Conservation (phyloP, 2,888 invertebrate genomes). For the Seira ritae region DNA sequence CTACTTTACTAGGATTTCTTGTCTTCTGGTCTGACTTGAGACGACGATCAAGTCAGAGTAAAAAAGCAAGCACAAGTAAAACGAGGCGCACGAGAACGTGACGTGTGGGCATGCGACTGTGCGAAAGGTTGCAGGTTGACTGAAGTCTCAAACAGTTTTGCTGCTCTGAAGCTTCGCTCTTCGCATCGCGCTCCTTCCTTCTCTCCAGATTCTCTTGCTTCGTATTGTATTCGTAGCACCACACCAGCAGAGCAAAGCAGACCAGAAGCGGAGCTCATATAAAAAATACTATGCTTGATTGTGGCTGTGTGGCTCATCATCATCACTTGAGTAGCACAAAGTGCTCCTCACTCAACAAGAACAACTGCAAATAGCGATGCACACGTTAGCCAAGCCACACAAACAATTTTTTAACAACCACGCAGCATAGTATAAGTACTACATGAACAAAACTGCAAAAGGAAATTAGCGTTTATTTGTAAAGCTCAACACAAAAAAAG, state of each 20-base stretch:
- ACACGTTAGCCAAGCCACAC: background rate
- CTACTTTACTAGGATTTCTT: too few relatives aligned
- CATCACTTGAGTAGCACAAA: background rate
- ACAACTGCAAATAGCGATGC: too few relatives aligned
- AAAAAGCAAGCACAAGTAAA: slow-evolving; percentile 29
- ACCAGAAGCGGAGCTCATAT: background rate
- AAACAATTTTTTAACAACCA: background rate
- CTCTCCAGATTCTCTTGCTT: slow-evolving; percentile 38
- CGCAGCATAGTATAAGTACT: too few relatives aligned
- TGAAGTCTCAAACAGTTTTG: slow-evolving; percentile 44
- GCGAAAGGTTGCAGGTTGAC: slow-evolving; percentile 52
- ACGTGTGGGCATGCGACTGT: slow-evolving; percentile 58
- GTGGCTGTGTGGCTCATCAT: background rate
- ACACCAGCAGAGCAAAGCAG: background rate
- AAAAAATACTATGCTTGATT: too few relatives aligned
- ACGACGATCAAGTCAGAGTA: slow-evolving; percentile 24
- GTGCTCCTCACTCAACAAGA: background rate
- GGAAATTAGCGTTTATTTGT: background rate
- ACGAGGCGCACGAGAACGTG: slow-evolving; percentile 54
- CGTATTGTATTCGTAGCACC: background rate
- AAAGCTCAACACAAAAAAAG: background rate
- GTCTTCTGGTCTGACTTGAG: slow-evolving; percentile 57
- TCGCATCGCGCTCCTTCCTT: slow-evolving; percentile 20
- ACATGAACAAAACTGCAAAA: background rate
- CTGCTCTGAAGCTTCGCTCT: slow-evolving; percentile 21